A percentile compares a stretch with the other conserved stretches of the same genome.
Evolutionary conservation across 2,113 vertebrate genomes (phyloP).

Genomic region (Aldabrachelys gigantea): DNA sequence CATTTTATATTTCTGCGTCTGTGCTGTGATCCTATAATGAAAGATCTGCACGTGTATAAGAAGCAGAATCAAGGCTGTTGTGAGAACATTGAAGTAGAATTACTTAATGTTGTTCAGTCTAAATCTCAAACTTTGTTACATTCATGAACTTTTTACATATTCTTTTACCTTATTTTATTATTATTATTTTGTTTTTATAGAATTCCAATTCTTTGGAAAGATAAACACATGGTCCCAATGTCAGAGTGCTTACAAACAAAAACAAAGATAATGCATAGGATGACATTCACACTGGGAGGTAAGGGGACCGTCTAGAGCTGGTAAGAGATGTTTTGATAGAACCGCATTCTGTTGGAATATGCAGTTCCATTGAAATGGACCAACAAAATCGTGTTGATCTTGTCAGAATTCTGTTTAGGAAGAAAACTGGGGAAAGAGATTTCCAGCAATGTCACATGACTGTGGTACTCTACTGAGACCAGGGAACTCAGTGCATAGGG

Average conservation of each 20-base stretch:
- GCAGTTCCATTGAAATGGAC: background rate
- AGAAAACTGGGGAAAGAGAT: background rate
- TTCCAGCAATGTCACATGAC: background rate
- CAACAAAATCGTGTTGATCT: background rate
- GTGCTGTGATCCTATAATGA: background rate
- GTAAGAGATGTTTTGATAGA: background rate
- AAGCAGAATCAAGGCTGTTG: background rate
- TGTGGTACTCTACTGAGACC: background rate
- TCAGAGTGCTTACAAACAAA: background rate
- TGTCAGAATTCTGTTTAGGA: background rate
- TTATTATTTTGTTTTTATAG: too few species aligned
- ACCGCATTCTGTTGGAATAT: background rate
- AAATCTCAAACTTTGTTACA: background rate
- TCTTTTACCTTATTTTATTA: background rate
- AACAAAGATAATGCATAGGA: background rate
- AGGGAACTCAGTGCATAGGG: background rate
- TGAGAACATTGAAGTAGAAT: background rate
- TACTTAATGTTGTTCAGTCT: background rate
- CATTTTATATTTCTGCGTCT: background rate
- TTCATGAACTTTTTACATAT: background rate
- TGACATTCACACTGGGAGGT: background rate
- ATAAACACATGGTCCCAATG: background rate
- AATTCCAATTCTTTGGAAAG: background rate
- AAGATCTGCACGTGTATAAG: background rate
- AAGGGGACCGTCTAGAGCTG: fast-evolving